A percentile compares a stretch with the other conserved stretches of the same genome.
These are phyloP conservation scores for Sarcophaga peregrina DNA, from an alignment of 1,140 invertebrate genomes.

Conservation along the genomic window DNA sequence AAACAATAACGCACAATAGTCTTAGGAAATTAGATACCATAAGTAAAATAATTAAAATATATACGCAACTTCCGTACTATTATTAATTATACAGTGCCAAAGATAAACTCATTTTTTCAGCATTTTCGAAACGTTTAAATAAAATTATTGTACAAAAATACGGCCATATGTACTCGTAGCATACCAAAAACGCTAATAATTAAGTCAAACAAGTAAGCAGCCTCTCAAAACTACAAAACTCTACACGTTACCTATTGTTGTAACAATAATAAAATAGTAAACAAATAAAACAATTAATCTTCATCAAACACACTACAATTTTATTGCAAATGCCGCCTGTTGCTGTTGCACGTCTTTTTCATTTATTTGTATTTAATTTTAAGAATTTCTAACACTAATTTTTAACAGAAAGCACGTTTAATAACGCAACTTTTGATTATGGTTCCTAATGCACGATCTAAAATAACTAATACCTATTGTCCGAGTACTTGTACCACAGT, in stretches of 20 bases:
- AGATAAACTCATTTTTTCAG: not conserved
- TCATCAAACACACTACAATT: conserved; percentile 5
- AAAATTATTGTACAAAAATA: not conserved
- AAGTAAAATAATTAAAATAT: not conserved
- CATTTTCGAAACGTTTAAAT: not conserved
- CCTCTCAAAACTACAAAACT: conserved; percentile 2
- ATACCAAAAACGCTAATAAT: not conserved
- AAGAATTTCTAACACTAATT: not conserved
- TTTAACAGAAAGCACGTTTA: not conserved
- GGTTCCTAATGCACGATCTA: conserved; percentile 24
- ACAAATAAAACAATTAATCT: conserved; percentile 32
- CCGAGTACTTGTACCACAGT: not conserved
- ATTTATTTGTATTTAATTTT: conserved; percentile 10
- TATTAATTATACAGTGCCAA: not conserved
- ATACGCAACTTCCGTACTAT: not conserved
- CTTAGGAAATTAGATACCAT: not conserved
- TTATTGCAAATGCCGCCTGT: conserved; percentile 39
- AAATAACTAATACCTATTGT: conserved; percentile 20
- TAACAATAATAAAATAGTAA: not conserved
- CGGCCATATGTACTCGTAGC: conserved; percentile 24
- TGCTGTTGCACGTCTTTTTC: conserved; percentile 33
- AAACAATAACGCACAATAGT: not conserved
- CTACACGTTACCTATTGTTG: conserved; percentile 4
- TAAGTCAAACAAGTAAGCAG: conserved; percentile 31
- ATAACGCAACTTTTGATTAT: not conserved